phyloP scores from a whole-genome alignment of 2,113 vertebrate genomes.

The Gymnorhina tibicen region DNA sequence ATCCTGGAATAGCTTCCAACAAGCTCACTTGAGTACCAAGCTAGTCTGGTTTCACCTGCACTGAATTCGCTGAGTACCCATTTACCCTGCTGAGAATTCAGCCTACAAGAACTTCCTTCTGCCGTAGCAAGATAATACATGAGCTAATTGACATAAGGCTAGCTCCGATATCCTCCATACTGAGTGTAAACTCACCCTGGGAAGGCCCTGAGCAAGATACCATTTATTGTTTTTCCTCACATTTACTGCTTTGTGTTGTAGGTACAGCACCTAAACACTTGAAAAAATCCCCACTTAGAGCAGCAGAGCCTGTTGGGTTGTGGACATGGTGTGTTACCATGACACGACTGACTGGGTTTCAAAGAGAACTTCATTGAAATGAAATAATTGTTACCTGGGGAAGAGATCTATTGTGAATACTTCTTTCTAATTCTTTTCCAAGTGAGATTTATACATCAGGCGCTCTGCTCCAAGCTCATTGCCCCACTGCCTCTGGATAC shows the following conservation, averaged over 20 bases:
- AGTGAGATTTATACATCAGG: neutral
- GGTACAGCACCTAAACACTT: neutral
- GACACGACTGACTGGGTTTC: neutral
- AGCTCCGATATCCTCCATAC: neutral
- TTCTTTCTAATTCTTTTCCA: neutral
- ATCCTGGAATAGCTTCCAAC: neutral
- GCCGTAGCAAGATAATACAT: neutral
- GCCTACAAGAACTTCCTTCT: neutral
- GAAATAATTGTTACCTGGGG: neutral
- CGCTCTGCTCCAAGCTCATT: neutral
- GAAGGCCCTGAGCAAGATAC: neutral
- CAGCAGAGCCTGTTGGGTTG: neutral
- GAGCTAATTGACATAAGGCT: neutral
- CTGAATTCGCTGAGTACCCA: rapidly evolving
- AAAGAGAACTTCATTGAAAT: neutral
- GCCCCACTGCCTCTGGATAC: neutral
- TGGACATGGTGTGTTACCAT: neutral
- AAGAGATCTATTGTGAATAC: neutral
- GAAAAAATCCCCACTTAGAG: neutral
- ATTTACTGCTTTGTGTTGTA: neutral
- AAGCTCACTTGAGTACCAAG: neutral
- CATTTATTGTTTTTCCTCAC: rapidly evolving
- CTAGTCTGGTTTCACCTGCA: neutral
- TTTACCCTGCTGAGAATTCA: neutral
- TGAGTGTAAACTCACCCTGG: neutral